Percentiles rank a stretch among this genome's conserved stretches.
phyloP scores from a whole-genome alignment of 1,140 invertebrate genomes.

The Drosophila rhopaloa region DNA sequence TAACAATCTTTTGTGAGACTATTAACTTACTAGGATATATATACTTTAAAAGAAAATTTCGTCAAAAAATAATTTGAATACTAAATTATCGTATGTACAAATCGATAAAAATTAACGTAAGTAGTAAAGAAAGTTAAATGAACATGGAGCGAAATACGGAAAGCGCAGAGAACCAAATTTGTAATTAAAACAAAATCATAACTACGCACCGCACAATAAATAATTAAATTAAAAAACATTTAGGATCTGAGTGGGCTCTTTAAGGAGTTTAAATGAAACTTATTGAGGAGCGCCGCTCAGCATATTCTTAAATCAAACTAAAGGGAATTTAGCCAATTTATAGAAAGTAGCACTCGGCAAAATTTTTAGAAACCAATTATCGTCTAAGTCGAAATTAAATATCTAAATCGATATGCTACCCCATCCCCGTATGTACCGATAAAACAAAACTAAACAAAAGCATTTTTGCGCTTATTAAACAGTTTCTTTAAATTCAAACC shows the following conservation, averaged over 20 bases:
- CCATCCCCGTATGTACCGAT: constrained; percentile 36
- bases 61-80: constrained; percentile 40
- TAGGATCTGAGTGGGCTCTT: constrained; percentile 22
- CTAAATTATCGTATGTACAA: constrained; percentile 70
- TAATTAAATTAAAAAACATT: constrained; percentile 7
- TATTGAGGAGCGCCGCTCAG: constrained; percentile 7
- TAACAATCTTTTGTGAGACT: constrained; percentile 78
- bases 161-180: constrained; percentile 76
- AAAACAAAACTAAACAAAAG: constrained; percentile 42
- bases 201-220: constrained; percentile 71
- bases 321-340: constrained; percentile 75
- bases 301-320: constrained; percentile 31
- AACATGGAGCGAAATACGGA: constrained; percentile 36
- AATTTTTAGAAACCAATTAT: constrained; percentile 61
- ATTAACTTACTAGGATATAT: constrained; percentile 63
- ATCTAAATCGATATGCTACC: constrained; percentile 51
- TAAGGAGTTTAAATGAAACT: neutral
- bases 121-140: constrained; percentile 56
- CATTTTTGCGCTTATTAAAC: constrained; percentile 63
- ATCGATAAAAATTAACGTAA: constrained; percentile 68
- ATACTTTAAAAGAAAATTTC: constrained; percentile 49
- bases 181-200: constrained; percentile 52
- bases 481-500: constrained; percentile 72
- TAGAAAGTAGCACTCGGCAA: constrained; percentile 62
- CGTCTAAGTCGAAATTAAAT: constrained; percentile 53